phyloP scores from a whole-genome alignment of 2,113 vertebrate species.

The Saguinus imperator region DNA sequence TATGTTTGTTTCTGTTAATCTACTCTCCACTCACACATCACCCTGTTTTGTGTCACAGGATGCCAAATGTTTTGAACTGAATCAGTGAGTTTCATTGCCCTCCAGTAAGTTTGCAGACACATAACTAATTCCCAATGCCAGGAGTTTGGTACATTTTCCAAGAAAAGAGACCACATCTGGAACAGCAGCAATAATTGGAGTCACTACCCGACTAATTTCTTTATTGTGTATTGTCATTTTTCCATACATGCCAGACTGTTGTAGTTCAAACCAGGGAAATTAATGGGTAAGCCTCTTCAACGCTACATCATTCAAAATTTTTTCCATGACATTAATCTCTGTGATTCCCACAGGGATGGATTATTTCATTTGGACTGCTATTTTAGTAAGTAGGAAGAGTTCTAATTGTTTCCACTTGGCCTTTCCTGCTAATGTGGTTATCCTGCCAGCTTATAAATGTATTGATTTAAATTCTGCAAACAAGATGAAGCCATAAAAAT shows the following conservation, averaged over 20 bases:
- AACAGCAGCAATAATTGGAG: neutral
- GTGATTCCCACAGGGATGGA: neutral
- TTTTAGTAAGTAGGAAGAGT: neutral
- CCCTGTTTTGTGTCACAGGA: neutral
- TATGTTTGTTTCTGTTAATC: neutral
- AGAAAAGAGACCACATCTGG: neutral
- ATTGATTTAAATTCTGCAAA: neutral
- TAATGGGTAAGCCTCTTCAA: neutral
- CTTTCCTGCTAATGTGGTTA: neutral
- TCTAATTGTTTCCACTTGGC: conserved; percentile 16
- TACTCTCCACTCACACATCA: neutral
- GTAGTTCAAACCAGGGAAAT: neutral
- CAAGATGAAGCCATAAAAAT: neutral
- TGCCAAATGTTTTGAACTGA: neutral
- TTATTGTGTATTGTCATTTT: conserved; percentile 45
- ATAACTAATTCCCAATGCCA: neutral
- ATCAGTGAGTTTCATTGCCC: neutral
- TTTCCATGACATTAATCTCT: conserved; percentile 5
- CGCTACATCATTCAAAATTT: neutral
- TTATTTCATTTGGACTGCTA: neutral
- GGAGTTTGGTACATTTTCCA: neutral
- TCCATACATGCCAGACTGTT: neutral
- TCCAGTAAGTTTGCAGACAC: neutral
- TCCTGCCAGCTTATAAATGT: neutral
- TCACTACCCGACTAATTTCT: conserved; percentile 1